Percentiles rank a stretch among this genome's conserved stretches.
Evolutionary conservation across 1,140 invertebrate genomes (phyloP).

Genomic region (Cyclargus thomasi): DNA sequence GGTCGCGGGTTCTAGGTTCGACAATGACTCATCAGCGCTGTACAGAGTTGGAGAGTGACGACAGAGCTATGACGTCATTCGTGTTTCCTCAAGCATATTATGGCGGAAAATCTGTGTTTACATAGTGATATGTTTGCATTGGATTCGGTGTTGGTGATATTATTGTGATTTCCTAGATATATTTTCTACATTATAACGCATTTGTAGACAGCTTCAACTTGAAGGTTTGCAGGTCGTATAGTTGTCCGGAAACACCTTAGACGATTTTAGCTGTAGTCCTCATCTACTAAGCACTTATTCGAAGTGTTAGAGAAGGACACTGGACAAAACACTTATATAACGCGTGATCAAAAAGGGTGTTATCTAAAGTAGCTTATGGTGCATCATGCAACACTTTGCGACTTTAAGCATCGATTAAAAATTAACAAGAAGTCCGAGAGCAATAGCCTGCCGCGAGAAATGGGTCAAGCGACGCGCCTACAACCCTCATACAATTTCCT

Average conservation of each 20-base stretch:
- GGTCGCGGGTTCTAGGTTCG: neutral
- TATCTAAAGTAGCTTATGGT: no score
- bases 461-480: conserved; percentile 24
- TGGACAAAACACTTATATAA: no score
- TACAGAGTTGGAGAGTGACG: neutral
- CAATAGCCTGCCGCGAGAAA: conserved; percentile 17
- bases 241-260: no score
- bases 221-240: no score
- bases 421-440: conserved; percentile 10
- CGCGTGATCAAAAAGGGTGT: no score
- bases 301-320: no score
- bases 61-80: neutral
- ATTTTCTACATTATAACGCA: no score
- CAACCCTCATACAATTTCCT: conserved; percentile 10
- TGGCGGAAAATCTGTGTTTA: neutral
- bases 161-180: neutral
- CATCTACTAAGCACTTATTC: no score
- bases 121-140: neutral
- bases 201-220: no score
- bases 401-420: conserved; percentile 11
- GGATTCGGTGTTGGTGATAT: neutral
- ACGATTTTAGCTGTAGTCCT: no score
- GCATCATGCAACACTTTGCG: neutral
- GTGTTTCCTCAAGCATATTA: neutral
- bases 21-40: neutral